Percentiles rank a stretch among this genome's conserved stretches.
Conservation (phyloP, 2,113 vertebrate genomes). For the Seriola aureovittata region DNA sequence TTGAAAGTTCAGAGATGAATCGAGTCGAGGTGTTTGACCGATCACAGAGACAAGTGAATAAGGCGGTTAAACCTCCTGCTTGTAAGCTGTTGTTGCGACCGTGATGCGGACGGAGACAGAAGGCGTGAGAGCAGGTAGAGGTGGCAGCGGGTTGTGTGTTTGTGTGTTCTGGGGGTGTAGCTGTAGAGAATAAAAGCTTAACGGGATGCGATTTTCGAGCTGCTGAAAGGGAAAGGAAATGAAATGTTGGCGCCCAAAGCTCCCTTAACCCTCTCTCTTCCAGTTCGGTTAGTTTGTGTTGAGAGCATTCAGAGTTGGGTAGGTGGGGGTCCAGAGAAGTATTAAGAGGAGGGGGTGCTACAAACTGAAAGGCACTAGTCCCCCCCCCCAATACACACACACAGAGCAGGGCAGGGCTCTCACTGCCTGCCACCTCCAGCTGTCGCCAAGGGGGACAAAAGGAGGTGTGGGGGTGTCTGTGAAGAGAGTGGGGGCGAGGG, state of each 20-base stretch:
- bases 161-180: not conserved
- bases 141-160: not conserved
- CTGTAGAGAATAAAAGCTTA: slow-evolving; percentile 1
- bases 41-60: not conserved
- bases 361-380: slow-evolving; percentile 43
- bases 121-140: slow-evolving; percentile 4
- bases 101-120: not conserved
- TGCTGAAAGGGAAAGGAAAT: slow-evolving; percentile 40
- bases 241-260: slow-evolving; percentile 49
- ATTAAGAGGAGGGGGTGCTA: slow-evolving; percentile 5
- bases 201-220: not conserved
- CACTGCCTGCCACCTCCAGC: slow-evolving; percentile 83
- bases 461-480: slow-evolving; percentile 76
- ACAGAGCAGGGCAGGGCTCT: slow-evolving; percentile 45
- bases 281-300: slow-evolving; percentile 24
- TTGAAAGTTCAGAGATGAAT: not conserved
- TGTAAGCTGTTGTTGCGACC: not conserved
- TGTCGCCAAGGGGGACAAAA: slow-evolving; percentile 80
- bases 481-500: slow-evolving; percentile 64
- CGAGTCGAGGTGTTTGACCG: not conserved
- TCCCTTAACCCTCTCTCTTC: slow-evolving; percentile 16
- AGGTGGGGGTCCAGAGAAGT: slow-evolving; percentile 48
- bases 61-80: not conserved
- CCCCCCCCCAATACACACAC: slow-evolving; percentile 3
- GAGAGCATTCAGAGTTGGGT: not conserved